Percentiles rank a stretch among this genome's conserved stretches.
Evolutionary conservation across 2,797 vertebrate genomes (phyloP).

Genomic region (Arrhamphus sclerolepis): DNA sequence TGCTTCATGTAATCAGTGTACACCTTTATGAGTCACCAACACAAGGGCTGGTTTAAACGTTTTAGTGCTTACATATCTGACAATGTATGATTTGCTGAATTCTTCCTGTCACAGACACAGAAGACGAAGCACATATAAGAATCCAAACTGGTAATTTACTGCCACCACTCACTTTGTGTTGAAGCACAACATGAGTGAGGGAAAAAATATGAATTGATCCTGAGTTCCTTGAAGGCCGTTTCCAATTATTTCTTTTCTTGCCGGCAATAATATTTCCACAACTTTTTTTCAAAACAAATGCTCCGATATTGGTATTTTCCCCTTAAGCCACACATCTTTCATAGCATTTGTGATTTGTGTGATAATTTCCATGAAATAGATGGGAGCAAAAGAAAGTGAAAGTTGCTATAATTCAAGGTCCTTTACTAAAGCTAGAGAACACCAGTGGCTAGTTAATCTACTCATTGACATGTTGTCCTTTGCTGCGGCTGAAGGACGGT

Average conservation of each 20-base stretch:
- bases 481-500: constrained; percentile 80
- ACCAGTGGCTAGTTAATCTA: constrained; percentile 80
- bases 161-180: constrained; percentile 32
- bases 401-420: constrained; percentile 82
- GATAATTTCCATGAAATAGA: constrained; percentile 66
- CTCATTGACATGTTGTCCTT: constrained; percentile 84
- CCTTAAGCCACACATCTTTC: constrained; percentile 59
- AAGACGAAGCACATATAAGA: constrained; percentile 58
- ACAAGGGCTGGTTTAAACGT: too few species aligned
- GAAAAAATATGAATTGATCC: constrained; percentile 65
- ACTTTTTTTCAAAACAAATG: constrained; percentile 51
- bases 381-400: constrained; percentile 74
- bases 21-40: too few species aligned
- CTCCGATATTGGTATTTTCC: constrained; percentile 27
- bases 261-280: constrained; percentile 30
- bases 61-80: too few species aligned
- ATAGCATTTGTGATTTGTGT: constrained; percentile 59
- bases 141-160: constrained; percentile 80
- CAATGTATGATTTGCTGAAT: too few species aligned
- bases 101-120: constrained; percentile 58
- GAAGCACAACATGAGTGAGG: constrained; percentile 44
- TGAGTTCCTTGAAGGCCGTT: constrained; percentile 35
- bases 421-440: constrained; percentile 69
- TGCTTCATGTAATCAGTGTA: too few species aligned
- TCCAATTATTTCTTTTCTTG: constrained; percentile 58